These are phyloP conservation scores for Halcyon senegalensis DNA, from an alignment of 2,113 vertebrate species.

Conservation along the genomic window DNA sequence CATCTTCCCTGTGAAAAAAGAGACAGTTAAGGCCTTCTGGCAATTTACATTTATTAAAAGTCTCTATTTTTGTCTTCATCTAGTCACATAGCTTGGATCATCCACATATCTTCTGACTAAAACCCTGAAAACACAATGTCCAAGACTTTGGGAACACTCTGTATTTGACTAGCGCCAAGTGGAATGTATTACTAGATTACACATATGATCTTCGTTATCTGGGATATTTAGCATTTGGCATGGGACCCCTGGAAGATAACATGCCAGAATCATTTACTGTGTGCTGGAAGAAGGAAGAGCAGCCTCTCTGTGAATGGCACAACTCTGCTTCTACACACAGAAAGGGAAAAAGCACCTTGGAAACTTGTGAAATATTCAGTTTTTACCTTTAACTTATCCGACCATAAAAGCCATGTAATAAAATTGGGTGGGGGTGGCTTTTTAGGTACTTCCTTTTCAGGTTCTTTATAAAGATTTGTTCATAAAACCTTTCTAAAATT, in stretches of 20 bases:
- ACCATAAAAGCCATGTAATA: not conserved
- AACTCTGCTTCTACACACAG: not conserved
- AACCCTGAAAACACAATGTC: constrained; percentile 46
- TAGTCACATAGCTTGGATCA: constrained; percentile 52
- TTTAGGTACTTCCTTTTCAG: not conserved
- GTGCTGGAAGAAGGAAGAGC: not conserved
- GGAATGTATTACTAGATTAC: constrained; percentile 54
- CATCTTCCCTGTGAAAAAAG: not conserved
- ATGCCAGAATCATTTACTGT: constrained; percentile 38
- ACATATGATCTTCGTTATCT: constrained; percentile 58
- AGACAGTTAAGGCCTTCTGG: constrained; percentile 34
- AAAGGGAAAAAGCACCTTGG: not conserved
- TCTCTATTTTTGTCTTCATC: constrained; percentile 51
- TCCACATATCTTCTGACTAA: constrained; percentile 48
- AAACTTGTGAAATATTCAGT: not conserved
- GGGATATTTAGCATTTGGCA: constrained; percentile 62
- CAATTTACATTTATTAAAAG: constrained; percentile 55
- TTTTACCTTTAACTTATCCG: not conserved
- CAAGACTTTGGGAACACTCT: constrained; percentile 40
- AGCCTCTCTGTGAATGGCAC: not conserved
- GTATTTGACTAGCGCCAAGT: constrained; percentile 31
- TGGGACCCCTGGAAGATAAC: constrained; percentile 30
- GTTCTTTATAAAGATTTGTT: not conserved
- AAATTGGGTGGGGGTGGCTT: not conserved
- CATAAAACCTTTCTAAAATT: not conserved